These are phyloP conservation scores for Epinotia bilunana DNA, from an alignment of 2,888 invertebrate genomes.

Conservation along the genomic window DNA sequence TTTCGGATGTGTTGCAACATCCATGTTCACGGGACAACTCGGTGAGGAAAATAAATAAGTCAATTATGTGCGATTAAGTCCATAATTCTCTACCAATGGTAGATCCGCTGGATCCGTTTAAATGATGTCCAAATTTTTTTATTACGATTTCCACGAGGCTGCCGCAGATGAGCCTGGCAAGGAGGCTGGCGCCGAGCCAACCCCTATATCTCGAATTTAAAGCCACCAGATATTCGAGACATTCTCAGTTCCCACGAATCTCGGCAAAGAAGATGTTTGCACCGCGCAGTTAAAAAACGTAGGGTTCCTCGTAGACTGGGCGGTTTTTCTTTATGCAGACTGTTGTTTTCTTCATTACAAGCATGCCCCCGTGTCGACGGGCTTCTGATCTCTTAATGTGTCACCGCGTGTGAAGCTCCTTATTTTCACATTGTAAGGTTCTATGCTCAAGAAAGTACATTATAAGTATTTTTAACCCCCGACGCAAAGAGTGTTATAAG, in stretches of 20 bases:
- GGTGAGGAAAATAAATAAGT: too few relatives aligned
- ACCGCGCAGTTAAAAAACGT: conserved; percentile 52
- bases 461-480: not conserved
- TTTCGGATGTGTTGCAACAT: too few relatives aligned
- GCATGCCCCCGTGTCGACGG: conserved; percentile 55
- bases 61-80: too few relatives aligned
- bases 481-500: too few relatives aligned
- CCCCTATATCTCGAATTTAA: conserved; percentile 63
- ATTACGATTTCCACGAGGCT: conserved; percentile 54
- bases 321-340: conserved; percentile 59
- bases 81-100: too few relatives aligned
- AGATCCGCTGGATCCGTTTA: not conserved
- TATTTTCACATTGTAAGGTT: not conserved
- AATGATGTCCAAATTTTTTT: conserved; percentile 55
- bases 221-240: conserved; percentile 63
- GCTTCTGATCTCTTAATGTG: conserved; percentile 48
- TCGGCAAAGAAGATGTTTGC: conserved; percentile 48
- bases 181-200: conserved; percentile 68
- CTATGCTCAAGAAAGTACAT: not conserved
- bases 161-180: conserved; percentile 59
- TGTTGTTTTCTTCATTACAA: conserved; percentile 69
- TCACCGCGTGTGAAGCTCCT: conserved; percentile 12
- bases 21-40: too few relatives aligned
- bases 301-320: conserved; percentile 57
- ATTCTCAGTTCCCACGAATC: conserved; percentile 52